Base-by-base conservation (phyloP, 2,888 invertebrate genomes). In the Onchidella celtica region DNA sequence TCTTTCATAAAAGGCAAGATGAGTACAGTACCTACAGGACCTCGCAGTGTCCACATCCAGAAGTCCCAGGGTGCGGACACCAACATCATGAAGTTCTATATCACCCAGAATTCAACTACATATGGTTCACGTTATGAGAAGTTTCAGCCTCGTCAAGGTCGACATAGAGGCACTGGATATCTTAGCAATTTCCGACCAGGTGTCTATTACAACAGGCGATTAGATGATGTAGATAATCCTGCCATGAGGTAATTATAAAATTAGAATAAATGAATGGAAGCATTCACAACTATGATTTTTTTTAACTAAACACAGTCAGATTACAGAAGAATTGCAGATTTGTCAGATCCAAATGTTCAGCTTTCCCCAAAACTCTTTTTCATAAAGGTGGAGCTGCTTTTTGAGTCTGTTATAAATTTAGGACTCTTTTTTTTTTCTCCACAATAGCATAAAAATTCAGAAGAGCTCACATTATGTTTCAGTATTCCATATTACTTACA, bases 1-100 rank as follows among this genome's bases (percentile, higher is more conserved):
- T n/a, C n/a, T n/a, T 38, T 36, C 4, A 40, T 70, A 47, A 57
- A 40, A 69, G 38, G 40, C 68, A 85, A 76, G 63, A 92, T 92
- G 91, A 90, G 90, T 57, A 89, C 88, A 36, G 83, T 92, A 79
- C 91, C 91, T 73, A 87, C 87, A 73, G 93, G 93, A 17, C 87
- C 88, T 36, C 85, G 89, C 34, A 91, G 88, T 78, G 86, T 86
- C 36, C 93, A 93, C 85, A 89, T 93, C 63, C 87, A 88, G 72
- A 87, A 88, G 73, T 93, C 93, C 77, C 86, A 91, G 83, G 93
- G 93, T 3, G 91, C 92, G 21, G 93, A 93, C 85, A 90, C 89
- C 3, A 92, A 93, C 82, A 87, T 92, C 72, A 92, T 92, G 91
- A 93, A 93, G 82, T 93, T 93, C 84, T 93, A 93, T 86, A 88